Percentiles rank a stretch among this genome's conserved stretches.
These are phyloP conservation scores for Athetis lepigone DNA, from an alignment of 2,888 invertebrate species.

Conservation along the genomic window DNA sequence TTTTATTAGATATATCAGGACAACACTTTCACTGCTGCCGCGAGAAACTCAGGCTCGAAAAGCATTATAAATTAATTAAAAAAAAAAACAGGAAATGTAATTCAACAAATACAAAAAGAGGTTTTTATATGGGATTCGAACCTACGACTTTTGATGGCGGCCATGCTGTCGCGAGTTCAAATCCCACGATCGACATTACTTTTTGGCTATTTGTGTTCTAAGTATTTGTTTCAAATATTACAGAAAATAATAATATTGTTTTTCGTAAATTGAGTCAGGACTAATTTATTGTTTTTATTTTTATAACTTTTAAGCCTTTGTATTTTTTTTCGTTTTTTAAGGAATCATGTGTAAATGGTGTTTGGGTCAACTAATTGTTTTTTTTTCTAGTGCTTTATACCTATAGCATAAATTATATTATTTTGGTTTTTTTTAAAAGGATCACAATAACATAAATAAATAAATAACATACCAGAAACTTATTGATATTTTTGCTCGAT, in stretches of 20 bases:
- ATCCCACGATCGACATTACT: slow-evolving; percentile 14
- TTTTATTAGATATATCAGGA: background rate
- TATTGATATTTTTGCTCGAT: too few species aligned
- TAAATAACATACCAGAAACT: too few species aligned
- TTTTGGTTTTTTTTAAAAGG: too few species aligned
- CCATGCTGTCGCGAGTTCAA: slow-evolving; percentile 34
- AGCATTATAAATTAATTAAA: background rate
- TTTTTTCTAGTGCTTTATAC: too few species aligned
- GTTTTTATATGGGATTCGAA: slow-evolving; percentile 29
- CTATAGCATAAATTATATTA: too few species aligned
- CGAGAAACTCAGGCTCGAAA: background rate
- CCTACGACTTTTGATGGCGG: background rate
- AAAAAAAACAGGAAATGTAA: background rate
- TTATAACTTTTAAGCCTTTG: background rate
- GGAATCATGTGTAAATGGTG: too few species aligned
- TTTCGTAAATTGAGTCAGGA: too few species aligned
- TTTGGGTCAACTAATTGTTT: too few species aligned
- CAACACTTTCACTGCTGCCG: too few species aligned
- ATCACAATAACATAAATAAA: too few species aligned
- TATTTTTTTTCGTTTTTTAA: too few species aligned
- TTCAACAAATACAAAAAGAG: slow-evolving; percentile 37
- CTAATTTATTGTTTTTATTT: too few species aligned
- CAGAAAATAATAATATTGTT: background rate
- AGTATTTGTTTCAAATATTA: background rate
- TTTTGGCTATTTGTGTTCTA: slow-evolving; percentile 35